Evolutionary conservation across 2,888 invertebrate species (phyloP), one percentile per base, ranked within the genome.

Genomic region (Chaetogeoica ovagalla): DNA sequence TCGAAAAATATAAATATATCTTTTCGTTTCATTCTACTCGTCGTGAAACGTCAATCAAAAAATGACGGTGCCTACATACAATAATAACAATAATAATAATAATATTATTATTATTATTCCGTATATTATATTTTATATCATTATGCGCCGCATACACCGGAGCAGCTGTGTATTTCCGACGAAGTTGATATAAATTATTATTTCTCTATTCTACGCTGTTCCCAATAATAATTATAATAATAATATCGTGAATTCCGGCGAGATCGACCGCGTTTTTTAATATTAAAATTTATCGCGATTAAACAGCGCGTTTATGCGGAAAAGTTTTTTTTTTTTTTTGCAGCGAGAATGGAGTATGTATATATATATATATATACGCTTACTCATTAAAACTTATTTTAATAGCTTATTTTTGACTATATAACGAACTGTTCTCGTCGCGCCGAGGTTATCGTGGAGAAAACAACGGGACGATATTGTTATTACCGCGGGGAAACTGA

Each of bases 311-410:
- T 65, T 63, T 73, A 73, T 37, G 63, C 17, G 23, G 30, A 55
- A 55, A 73, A 74, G 55, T 65, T 74, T 63, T 37, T 60, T 72
- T 30, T 30, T 30, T 30, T 74, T 72, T 37, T 71, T 59, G 19
- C 30, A 11, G 19, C 30, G 19, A 13, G 13, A 0, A 43, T 13
- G 17, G 19, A 19, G 19, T 1, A 8, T 5, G 19, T 55, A 52
- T 55, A 19, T 17, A 5, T 19, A 4, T 55, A 55, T 13, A 6
- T 9, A 2, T 15, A 52, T 60, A 11, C 13, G 7, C 59, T 21
- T 2, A 55, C n/a, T 74, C 74, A 21, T 74, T 65, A 74, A 74
- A 74, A 65, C 55, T 74, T 65, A 55, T 65, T 65, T 52, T 55
- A 65, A 74, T 74, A 39, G 74, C 65, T 19, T 39, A 74, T 55